These are phyloP conservation scores for Eutolmus rufibarbis DNA, from an alignment of 2,888 invertebrate genomes.

Conservation along the genomic window DNA sequence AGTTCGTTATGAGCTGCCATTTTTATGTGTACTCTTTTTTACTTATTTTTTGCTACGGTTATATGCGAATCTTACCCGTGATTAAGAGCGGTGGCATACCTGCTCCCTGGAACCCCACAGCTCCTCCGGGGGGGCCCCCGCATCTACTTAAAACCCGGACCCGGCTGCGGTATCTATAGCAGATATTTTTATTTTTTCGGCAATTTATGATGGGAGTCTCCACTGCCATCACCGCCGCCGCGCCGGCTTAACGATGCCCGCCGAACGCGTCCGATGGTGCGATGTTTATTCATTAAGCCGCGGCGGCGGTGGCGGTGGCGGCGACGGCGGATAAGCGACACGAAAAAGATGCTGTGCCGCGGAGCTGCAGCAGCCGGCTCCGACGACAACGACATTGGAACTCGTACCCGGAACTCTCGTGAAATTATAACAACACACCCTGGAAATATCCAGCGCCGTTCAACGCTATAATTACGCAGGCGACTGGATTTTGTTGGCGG, in stretches of 20 bases:
- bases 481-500: constrained; percentile 19
- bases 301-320: background rate
- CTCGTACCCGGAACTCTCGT: constrained; percentile 28
- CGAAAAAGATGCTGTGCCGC: constrained; percentile 7
- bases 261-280: background rate
- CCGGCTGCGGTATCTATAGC: background rate
- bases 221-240: background rate
- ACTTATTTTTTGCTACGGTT: background rate
- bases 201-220: background rate
- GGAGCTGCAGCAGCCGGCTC: background rate
- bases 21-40: constrained; percentile 26
- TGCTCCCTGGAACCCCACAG: background rate
- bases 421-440: constrained; percentile 27
- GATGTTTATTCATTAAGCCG: constrained; percentile 15
- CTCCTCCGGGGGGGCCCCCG: background rate
- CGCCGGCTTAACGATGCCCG: background rate
- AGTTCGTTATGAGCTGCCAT: constrained; percentile 41
- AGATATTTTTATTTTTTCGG: background rate
- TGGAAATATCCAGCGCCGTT: background rate
- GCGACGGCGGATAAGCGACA: background rate
- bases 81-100: constrained; percentile 11
- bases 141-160: background rate
- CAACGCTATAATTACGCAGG: constrained; percentile 24
- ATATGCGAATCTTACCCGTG: constrained; percentile 10
- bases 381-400: constrained; percentile 13